Conservation (phyloP, 2,797 vertebrate genomes). For the Heteromormyrus szaboi region DNA sequence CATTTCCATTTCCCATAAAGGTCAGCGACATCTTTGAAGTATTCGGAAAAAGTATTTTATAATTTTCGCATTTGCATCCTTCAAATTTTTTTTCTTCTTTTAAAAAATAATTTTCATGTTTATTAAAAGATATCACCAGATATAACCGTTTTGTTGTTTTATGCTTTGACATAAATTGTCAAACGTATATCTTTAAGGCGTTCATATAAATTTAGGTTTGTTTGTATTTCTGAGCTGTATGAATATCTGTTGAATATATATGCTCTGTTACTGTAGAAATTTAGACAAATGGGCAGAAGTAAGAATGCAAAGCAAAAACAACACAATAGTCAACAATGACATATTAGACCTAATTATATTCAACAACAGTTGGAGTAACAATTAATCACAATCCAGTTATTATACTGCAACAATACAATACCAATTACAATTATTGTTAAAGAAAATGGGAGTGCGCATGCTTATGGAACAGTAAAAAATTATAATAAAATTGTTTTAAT, state of each 20-base stretch:
- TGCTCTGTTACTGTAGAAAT: neutral
- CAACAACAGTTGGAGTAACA: neutral
- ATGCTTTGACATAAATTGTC: neutral
- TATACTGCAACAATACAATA: neutral
- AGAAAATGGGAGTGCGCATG: neutral
- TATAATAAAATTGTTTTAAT: neutral
- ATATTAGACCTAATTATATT: neutral
- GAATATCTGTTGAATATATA: neutral
- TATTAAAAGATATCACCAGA: neutral
- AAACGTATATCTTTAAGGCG: no score
- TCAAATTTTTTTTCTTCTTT: neutral
- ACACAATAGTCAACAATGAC: neutral
- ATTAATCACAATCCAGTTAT: neutral
- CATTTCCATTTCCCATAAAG: slow-evolving; percentile 4
- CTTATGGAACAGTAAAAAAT: neutral
- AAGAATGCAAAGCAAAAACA: neutral
- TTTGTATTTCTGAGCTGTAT: neutral
- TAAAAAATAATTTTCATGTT: neutral
- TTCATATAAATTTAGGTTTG: neutral
- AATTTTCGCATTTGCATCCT: neutral
- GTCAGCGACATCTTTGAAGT: neutral
- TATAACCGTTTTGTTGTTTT: neutral
- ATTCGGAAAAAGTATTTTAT: neutral
- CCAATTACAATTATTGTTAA: neutral
- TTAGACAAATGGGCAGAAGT: neutral